These are phyloP conservation scores for Sebastes steindachneri DNA, from an alignment of 2,797 vertebrate species.

Conservation along the genomic window DNA sequence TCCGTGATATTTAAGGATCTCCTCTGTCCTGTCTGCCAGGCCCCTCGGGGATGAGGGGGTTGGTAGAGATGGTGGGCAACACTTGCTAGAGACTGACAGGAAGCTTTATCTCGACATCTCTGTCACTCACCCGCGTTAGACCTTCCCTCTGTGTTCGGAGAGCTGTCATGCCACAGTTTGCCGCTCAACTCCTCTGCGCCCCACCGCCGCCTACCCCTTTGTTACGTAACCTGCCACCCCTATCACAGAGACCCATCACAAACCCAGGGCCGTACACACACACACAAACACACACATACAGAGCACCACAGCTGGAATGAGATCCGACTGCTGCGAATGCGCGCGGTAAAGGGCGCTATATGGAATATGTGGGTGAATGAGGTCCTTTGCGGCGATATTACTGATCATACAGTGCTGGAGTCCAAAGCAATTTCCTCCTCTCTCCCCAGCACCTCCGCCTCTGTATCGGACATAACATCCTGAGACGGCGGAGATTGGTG, in stretches of 20 bases:
- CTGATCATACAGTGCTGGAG: constrained; percentile 69
- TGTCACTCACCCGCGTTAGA: constrained; percentile 69
- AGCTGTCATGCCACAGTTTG: constrained; percentile 69
- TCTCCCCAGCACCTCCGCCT: constrained; percentile 60
- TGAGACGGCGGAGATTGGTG: constrained; percentile 82
- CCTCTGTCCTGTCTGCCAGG: constrained; percentile 45
- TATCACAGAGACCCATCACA: constrained; percentile 62
- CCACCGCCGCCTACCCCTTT: not conserved
- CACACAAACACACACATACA: constrained; percentile 16
- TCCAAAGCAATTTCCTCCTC: constrained; percentile 77
- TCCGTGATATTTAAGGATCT: constrained; percentile 43
- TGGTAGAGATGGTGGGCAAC: constrained; percentile 39
- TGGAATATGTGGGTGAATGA: constrained; percentile 55
- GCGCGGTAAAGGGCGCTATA: constrained; percentile 13
- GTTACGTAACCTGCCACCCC: constrained; percentile 73
- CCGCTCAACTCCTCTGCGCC: constrained; percentile 37
- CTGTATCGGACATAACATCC: constrained; percentile 80
- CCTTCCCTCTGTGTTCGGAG: constrained; percentile 49
- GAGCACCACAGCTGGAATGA: constrained; percentile 18
- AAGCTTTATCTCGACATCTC: constrained; percentile 74
- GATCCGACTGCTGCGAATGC: constrained; percentile 36
- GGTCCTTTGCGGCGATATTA: constrained; percentile 55
- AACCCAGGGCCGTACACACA: constrained; percentile 32
- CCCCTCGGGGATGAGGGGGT: constrained; percentile 35
- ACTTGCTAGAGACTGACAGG: constrained; percentile 62